Percentiles rank a stretch among this genome's conserved stretches.
These are phyloP conservation scores for Noturus placidus DNA, from an alignment of 2,113 vertebrate species.

Conservation along the genomic window DNA sequence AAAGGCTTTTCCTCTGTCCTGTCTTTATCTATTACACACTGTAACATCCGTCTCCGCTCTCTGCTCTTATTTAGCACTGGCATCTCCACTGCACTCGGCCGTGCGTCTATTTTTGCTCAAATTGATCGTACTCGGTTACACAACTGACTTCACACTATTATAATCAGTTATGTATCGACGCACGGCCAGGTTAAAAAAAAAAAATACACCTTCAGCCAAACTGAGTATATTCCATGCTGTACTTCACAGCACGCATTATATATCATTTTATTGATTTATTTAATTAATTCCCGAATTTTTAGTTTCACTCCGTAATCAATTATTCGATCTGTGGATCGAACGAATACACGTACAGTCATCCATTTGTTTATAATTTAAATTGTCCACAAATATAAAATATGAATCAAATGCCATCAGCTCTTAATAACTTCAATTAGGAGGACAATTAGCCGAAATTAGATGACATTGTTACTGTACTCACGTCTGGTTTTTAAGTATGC, in stretches of 20 bases:
- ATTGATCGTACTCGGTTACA: background rate
- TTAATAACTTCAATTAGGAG: no score
- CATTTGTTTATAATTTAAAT: background rate
- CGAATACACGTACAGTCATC: background rate
- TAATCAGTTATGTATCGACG: conserved; percentile 26
- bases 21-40: conserved; percentile 25
- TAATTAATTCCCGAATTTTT: no score
- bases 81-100: conserved; percentile 24
- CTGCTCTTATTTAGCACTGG: conserved; percentile 3
- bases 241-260: no score
- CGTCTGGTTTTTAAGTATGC: no score
- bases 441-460: background rate
- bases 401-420: no score
- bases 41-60: conserved; percentile 6
- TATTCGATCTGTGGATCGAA: background rate
- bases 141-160: conserved; percentile 3
- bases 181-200: background rate
- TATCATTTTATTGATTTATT: no score
- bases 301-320: no score
- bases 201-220: background rate
- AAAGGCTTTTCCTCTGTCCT: background rate
- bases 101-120: conserved; percentile 25
- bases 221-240: no score
- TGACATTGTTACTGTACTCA: no score
- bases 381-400: no score